phyloP scores from a whole-genome alignment of 2,113 vertebrate species.

The Chloroceryle aenea region DNA sequence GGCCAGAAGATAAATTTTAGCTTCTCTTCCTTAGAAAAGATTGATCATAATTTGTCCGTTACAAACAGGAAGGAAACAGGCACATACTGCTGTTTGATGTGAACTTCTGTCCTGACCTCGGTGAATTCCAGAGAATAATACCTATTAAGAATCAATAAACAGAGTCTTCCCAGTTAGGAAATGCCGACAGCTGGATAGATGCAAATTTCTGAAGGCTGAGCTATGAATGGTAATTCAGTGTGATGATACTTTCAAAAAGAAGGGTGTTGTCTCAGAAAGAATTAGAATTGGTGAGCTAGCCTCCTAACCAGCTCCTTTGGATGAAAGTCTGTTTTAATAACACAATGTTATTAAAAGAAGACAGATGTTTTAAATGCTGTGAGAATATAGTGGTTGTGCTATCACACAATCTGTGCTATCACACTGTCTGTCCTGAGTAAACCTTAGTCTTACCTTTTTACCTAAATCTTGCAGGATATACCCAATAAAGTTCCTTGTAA shows the following conservation, averaged over 20 bases:
- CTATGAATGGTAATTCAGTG: neutral
- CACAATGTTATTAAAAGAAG: neutral
- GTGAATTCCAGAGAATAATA: neutral
- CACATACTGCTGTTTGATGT: neutral
- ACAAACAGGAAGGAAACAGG: neutral
- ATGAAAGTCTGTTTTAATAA: too few species aligned
- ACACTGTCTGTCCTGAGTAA: neutral
- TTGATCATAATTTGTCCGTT: neutral
- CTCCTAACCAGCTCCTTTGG: neutral
- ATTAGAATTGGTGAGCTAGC: neutral
- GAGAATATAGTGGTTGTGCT: neutral
- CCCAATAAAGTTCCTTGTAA: neutral
- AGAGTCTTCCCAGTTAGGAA: neutral
- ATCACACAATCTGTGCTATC: too few species aligned
- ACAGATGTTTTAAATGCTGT: neutral
- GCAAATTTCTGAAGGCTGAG: neutral
- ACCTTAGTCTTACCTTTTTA: neutral
- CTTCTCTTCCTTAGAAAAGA: neutral
- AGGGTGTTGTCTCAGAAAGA: neutral
- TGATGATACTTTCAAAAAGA: neutral
- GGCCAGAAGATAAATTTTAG: neutral
- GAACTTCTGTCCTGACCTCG: neutral
- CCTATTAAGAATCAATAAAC: neutral
- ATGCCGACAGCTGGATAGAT: neutral
- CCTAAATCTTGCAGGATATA: neutral